Base-by-base conservation (phyloP, 2,888 invertebrate genomes). In the Campopleginae sp. region DNA sequence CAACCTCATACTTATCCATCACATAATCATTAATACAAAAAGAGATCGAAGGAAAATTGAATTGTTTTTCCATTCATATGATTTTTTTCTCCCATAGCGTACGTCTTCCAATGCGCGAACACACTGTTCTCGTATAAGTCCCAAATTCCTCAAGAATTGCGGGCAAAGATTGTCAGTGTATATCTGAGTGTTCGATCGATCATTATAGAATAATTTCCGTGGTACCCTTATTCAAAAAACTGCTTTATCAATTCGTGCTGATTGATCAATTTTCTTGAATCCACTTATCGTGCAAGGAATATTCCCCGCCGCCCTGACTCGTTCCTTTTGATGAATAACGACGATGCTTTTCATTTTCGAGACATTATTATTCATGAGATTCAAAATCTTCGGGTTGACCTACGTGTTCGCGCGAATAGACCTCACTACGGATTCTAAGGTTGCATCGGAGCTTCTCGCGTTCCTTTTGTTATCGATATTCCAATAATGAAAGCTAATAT, bases 311-410 rank as follows among this genome's bases (percentile, higher is more conserved):
- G 74, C 6, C 63, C 54, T 74, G 72, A 78, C 74, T 80, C 70
- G n/a, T 70, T 70, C 76, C 71, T n/a, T 63, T 68, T 83, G 72
- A 72, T 86, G 85, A 82, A 82, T 80, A 80, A 83, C 76, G 83
- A 86, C 75, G 83, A 83, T 77, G 48, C 66, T 72, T 44, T 70
- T 84, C 71, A 86, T 86, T 86, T 84, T 86, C 86, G 78, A 74
- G 63, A 54, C 71, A 78, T 84, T 86, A 86, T 86, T 86, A 86
- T 86, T 86, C 86, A 86, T 86, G 78, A 84, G 84, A 86, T 84
- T 82, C 84, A 68, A 81, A 86, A 84, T 81, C 78, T 75, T 81
- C 38, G 44, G 58, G 79, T 86, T 86, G 77, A 86, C 81, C 84
- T 81, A 70, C 78, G 65, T 68, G 78, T 61, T 76, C 68, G 42